phyloP scores from a whole-genome alignment of 2,888 invertebrate species.

The Nymphalis c-album region DNA sequence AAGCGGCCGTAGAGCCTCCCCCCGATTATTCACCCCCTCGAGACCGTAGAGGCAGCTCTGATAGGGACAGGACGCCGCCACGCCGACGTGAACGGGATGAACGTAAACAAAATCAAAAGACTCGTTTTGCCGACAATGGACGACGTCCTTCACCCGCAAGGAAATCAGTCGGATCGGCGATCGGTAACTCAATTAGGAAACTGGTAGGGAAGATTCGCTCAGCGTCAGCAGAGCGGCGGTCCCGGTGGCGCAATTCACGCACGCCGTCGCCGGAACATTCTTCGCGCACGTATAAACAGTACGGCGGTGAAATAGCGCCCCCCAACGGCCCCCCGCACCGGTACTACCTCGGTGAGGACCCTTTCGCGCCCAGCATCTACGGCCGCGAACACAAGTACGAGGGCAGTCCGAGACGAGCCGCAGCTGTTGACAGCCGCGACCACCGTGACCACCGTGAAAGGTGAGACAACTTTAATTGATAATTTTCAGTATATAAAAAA shows the following conservation, averaged over 20 bases:
- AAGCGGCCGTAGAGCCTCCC: constrained; percentile 83
- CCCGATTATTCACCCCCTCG: constrained; percentile 87
- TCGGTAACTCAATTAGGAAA: constrained; percentile 91
- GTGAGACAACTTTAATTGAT: constrained; percentile 55
- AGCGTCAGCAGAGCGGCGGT: constrained; percentile 84
- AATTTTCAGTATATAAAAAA: background rate
- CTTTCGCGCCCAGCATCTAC: constrained; percentile 91
- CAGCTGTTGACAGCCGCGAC: constrained; percentile 69
- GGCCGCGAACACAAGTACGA: constrained; percentile 92
- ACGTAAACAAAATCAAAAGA: constrained; percentile 85
- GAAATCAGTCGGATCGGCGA: constrained; percentile 82
- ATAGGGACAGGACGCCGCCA: constrained; percentile 70
- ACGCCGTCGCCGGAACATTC: constrained; percentile 83
- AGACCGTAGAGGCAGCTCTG: constrained; percentile 69
- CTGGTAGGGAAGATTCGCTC: constrained; percentile 91
- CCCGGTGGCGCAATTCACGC: constrained; percentile 82
- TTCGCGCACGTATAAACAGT: constrained; percentile 76
- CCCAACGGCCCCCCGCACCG: constrained; percentile 84
- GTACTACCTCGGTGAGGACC: constrained; percentile 93
- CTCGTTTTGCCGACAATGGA: constrained; percentile 82
- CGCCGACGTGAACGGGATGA: constrained; percentile 75
- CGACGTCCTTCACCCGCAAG: constrained; percentile 69
- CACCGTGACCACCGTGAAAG: constrained; percentile 73
- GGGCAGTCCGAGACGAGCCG: constrained; percentile 80
- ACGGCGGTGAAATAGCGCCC: constrained; percentile 76